Conservation (phyloP, 2,113 vertebrate species). For the Cettia cetti region DNA sequence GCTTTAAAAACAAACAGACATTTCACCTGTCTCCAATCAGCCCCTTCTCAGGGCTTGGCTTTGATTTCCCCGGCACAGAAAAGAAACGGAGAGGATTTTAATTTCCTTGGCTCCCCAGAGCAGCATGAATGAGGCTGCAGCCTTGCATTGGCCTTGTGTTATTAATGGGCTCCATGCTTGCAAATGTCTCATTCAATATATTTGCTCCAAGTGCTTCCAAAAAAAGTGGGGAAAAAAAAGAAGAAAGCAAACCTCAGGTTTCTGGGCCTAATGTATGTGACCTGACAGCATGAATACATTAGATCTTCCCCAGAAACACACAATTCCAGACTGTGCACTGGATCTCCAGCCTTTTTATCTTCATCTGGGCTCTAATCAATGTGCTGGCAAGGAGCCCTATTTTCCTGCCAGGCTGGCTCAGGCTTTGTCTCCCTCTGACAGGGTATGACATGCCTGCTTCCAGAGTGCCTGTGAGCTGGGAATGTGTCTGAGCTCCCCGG, state of each 20-base stretch:
- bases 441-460: not conserved
- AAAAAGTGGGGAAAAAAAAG: not conserved
- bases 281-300: conserved; percentile 37
- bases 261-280: conserved; percentile 45
- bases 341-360: conserved; percentile 12
- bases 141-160: not conserved
- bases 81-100: conserved; percentile 29
- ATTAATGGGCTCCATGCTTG: conserved; percentile 58
- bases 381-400: not conserved
- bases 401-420: conserved; percentile 36
- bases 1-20: conserved; percentile 46
- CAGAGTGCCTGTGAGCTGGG: not conserved
- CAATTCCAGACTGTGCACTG: not conserved
- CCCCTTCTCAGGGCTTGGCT: conserved; percentile 30
- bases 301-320: conserved; percentile 29
- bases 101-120: conserved; percentile 47
- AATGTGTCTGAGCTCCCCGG: not conserved
- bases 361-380: conserved; percentile 40
- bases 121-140: conserved; percentile 15
- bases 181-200: conserved; percentile 52
- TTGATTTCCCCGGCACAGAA: conserved; percentile 52
- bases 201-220: conserved; percentile 25
- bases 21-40: conserved; percentile 66
- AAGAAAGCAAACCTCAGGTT: conserved; percentile 32
- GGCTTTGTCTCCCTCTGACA: not conserved